Conservation (phyloP, 92 coral and sea anemone species). For the Diadumene lineata region DNA sequence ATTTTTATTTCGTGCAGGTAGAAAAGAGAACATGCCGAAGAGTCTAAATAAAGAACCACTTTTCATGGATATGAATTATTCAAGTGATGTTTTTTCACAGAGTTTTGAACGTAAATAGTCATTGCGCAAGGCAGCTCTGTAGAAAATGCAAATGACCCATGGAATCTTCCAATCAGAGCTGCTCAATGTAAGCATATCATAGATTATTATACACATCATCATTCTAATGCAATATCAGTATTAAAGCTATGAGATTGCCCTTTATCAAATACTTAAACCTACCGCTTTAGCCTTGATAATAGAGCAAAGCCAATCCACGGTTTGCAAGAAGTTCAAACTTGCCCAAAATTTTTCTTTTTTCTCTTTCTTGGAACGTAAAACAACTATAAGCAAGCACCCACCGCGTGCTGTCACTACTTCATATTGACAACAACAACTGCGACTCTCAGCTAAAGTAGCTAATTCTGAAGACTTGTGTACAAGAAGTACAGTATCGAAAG, state of each 20-base stretch:
- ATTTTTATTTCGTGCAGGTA: neutral
- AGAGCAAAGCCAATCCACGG: neutral
- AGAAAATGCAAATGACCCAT: slow-evolving; percentile 13
- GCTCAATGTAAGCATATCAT: slow-evolving; percentile 6
- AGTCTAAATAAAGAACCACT: slow-evolving; percentile 3
- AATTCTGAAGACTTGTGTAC: too few relatives aligned
- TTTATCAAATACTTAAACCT: neutral
- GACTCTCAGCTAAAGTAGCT: neutral
- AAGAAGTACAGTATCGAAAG: too few relatives aligned
- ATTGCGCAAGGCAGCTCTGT: slow-evolving; percentile 50
- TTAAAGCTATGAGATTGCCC: neutral
- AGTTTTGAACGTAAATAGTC: slow-evolving; percentile 63
- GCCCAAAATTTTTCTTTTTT: too few relatives aligned
- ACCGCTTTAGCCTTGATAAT: neutral
- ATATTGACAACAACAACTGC: slow-evolving; percentile 37
- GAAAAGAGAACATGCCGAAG: neutral
- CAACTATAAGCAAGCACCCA: too few relatives aligned
- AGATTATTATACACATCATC: neutral
- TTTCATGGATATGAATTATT: slow-evolving; percentile 42
- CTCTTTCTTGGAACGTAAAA: too few relatives aligned
- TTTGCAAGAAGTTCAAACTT: too few relatives aligned
- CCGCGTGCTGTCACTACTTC: slow-evolving; percentile 10
- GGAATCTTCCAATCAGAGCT: slow-evolving; percentile 21
- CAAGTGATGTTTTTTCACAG: slow-evolving; percentile 32
- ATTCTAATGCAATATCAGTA: neutral